Evolutionary conservation across 2,113 vertebrate species (phyloP), one percentile per base, ranked within the genome.

Genomic region (Lipophrys pholis): DNA sequence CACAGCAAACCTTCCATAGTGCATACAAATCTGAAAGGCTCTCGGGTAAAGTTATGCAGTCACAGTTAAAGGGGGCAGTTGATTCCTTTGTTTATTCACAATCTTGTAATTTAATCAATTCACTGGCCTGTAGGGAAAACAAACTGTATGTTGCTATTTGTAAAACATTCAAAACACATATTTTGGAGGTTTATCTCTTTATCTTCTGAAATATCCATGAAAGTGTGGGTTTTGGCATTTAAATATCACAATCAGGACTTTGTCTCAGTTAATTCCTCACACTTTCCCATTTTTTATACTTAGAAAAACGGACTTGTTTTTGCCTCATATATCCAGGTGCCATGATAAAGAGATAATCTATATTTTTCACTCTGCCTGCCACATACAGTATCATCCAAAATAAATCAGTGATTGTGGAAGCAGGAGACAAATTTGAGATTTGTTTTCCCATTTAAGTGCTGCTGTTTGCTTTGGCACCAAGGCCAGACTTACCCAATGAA

Each of bases 401-500:
- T 40, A 0, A 64, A 56, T 55, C 11, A 60, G 40, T 14, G 49
- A 0, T 38, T 53, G 16, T 62, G 41, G 50, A 39, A 10, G 40
- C 46, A 39, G 15, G 11, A 51, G 8, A 69, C 52, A 57, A 72
- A 68, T 39, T 58, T 73, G 30, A 45, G 56, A 73, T 69, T 55
- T 11, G 35, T 61, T 68, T 63, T 21, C 52, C 64, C 43, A 41
- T 30, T 46, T 14, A 59, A 52, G 61, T 42, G 49, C 17, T 62
- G 50, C 35, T 52, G 66, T 66, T 71, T 69, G 57, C 10, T 69
- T 65, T 63, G 66, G 42, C 43, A 66, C 50, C 11, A 1, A 73
- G 12, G 17, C 50, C 64, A 45, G 60, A 66, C 7, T 14, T 61
- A 54, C 1, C n/a, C 45, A 30, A 64, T 72, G 73, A 86, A 83